Conservation (phyloP, 2,797 vertebrate genomes). For the Clarias pachynema region DNA sequence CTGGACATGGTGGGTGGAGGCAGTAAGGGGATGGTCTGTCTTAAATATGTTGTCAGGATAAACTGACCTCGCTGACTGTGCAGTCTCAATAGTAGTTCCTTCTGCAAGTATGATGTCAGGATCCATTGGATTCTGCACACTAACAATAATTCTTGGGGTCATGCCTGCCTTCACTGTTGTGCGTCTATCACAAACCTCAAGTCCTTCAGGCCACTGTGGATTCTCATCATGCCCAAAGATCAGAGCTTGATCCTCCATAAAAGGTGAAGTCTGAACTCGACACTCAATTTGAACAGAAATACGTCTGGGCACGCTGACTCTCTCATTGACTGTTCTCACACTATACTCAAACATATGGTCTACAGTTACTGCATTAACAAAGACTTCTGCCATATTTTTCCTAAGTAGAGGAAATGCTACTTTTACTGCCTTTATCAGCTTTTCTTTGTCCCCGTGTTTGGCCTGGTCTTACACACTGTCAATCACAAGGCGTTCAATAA, state of each 20-base stretch:
- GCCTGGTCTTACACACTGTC: not conserved
- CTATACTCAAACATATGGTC: not conserved
- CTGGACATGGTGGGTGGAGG: not conserved
- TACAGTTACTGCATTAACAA: slow-evolving; percentile 21
- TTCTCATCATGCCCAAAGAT: not conserved
- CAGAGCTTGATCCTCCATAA: not conserved
- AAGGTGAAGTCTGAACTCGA: not conserved
- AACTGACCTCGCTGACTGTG: no score
- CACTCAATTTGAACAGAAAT: not conserved
- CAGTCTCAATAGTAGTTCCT: no score
- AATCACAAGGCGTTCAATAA: not conserved
- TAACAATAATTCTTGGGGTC: not conserved
- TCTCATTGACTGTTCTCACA: not conserved
- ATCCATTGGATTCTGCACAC: not conserved
- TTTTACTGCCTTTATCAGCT: not conserved
- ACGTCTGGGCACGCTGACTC: not conserved
- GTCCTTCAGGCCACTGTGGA: not conserved
- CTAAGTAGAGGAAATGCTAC: not conserved
- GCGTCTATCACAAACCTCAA: not conserved
- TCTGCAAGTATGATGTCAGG: not conserved
- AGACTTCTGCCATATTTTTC: not conserved
- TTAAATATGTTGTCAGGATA: not conserved
- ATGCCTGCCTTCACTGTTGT: not conserved
- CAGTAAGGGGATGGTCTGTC: no score
- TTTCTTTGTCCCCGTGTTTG: not conserved